Base-by-base conservation (phyloP, 2,113 vertebrate species). In the Oriolus oriolus region DNA sequence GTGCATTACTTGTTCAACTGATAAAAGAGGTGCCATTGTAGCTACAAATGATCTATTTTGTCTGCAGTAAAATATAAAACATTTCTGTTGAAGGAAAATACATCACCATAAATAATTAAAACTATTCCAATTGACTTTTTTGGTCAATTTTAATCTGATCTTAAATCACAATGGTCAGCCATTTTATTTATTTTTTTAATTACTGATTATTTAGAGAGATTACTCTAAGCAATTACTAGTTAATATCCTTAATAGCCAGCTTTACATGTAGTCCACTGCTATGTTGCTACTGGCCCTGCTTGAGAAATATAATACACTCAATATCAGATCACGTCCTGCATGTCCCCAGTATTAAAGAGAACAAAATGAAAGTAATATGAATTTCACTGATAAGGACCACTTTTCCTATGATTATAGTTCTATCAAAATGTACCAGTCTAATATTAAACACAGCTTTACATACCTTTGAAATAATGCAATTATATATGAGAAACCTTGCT, bases 131-230 rank as follows among this genome's bases (percentile, higher is more conserved):
- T 97, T 90, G 97, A 97, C 95, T 96, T 65, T 91, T 91, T 66
- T 45, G 74, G 93, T 95, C 96, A 85, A 85, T 96, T 96, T 93
- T 91, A 95, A 89, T 97, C 97, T 97, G 95, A 96, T 78, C 45
- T 95, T 96, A 89, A 89, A 94, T 89, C 96, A 92, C 91, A 42
- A 52, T 87, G 96, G 96, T 91, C 96, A 97, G 97, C 95, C 4
- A 4, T 81, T 96, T 95, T 97, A 92, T 95, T 95, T 97, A 90
- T 95, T 95, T 97, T 87, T 88, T 96, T 91, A 97, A 98, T 97
- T 97, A 89, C 97, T 97, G 98, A 98, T 98, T 95, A 94, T 90
- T 80, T 96, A 68, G 39, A 44, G 93, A 98, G 98, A 98, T 98
- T 97, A 95, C 56, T 42, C 54, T 74, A 87, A 56, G 31, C 85